These are phyloP conservation scores for Bradypodion ventrale DNA, from an alignment of 2,797 vertebrate genomes.

Conservation along the genomic window DNA sequence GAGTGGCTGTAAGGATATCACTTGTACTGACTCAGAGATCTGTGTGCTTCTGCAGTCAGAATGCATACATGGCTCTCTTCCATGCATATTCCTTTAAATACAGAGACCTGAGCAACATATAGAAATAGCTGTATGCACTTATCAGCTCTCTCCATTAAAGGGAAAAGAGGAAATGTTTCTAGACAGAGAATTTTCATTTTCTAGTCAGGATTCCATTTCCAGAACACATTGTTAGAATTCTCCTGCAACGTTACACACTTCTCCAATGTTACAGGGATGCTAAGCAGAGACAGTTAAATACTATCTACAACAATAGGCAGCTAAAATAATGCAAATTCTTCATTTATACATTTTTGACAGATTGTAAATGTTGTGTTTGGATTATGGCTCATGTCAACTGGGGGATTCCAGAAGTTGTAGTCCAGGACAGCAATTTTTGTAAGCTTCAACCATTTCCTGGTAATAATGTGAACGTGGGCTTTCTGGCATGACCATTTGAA, in stretches of 20 bases:
- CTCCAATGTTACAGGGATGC: neutral
- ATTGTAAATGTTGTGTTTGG: no score
- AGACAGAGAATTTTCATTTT: neutral
- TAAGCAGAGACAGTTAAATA: neutral
- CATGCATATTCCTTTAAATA: neutral
- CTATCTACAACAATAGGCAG: neutral
- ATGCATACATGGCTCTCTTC: neutral
- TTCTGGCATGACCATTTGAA: neutral
- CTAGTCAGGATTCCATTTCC: neutral
- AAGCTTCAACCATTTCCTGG: no score
- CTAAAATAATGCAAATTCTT: neutral
- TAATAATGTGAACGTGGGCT: neutral
- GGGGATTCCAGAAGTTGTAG: no score
- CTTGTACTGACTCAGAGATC: neutral
- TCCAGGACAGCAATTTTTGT: no score
- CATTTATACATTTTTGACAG: neutral
- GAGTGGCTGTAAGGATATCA: neutral
- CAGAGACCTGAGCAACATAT: neutral
- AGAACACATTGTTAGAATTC: neutral
- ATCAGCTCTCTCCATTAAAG: neutral
- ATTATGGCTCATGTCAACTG: no score
- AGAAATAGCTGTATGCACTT: no score
- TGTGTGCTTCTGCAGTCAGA: neutral
- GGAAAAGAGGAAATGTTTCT: neutral
- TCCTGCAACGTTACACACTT: neutral